Evolutionary conservation across 2,797 vertebrate species (phyloP).

Genomic region (Anguilla megastoma): DNA sequence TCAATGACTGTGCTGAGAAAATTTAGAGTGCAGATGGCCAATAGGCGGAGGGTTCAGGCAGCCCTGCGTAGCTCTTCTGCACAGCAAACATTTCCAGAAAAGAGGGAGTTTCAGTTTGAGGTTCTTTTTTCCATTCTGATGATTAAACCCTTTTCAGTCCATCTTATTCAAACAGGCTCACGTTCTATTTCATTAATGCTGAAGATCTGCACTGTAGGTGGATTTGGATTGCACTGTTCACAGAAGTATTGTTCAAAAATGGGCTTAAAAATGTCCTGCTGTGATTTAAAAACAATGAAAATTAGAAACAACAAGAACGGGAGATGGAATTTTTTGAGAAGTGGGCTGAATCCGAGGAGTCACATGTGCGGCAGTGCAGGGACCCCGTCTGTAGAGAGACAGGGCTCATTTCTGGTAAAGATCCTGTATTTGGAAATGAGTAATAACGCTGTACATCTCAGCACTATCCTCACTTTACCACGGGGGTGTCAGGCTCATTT

Average conservation of each 20-base stretch:
- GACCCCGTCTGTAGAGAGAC: not conserved
- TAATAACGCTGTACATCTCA: not conserved
- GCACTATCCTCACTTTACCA: not conserved
- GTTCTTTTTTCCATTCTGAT: constrained; percentile 6
- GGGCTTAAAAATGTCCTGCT: not conserved
- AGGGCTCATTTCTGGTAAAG: not conserved
- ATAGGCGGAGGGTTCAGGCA: not conserved
- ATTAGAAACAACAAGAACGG: not conserved
- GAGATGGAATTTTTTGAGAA: no score
- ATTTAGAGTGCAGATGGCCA: not conserved
- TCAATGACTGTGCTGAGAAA: no score
- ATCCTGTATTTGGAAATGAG: not conserved
- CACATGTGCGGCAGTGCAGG: not conserved
- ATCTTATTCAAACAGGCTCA: not conserved
- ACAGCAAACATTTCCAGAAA: not conserved
- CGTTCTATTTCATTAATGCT: not conserved
- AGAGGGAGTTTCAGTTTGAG: not conserved
- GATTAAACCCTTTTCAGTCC: not conserved
- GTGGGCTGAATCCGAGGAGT: not conserved
- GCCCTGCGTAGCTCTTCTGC: not conserved
- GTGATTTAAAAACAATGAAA: not conserved
- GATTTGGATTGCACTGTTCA: not conserved
- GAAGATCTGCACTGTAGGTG: not conserved
- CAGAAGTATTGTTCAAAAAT: not conserved
- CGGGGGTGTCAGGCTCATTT: not conserved